phyloP scores from a whole-genome alignment of 1,140 invertebrate genomes.

The Radopholus similis region DNA sequence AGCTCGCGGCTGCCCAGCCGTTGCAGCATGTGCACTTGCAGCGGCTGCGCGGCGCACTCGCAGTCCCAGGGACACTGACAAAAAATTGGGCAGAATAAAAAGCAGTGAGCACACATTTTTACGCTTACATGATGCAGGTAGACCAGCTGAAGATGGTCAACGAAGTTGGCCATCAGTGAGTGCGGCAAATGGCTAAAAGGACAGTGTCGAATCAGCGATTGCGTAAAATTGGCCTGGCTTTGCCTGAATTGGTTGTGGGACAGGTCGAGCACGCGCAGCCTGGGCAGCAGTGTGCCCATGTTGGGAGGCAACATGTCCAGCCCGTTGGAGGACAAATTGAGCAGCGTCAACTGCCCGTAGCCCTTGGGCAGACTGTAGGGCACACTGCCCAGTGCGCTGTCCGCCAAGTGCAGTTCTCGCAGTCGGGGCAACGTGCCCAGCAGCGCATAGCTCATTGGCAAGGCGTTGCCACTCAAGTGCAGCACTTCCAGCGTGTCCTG shows the following conservation, averaged over 20 bases:
- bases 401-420: constrained; percentile 45
- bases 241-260: constrained; percentile 44
- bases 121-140: constrained; percentile 24
- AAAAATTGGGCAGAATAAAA: background rate
- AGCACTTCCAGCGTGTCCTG: constrained; percentile 39
- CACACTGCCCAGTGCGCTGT: constrained; percentile 43
- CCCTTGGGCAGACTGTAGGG: constrained; percentile 35
- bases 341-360: constrained; percentile 34
- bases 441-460: background rate
- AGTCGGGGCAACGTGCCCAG: constrained; percentile 33
- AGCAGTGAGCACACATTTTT: background rate
- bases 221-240: too few relatives aligned
- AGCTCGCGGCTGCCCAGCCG: constrained; percentile 10
- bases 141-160: constrained; percentile 13
- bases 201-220: background rate
- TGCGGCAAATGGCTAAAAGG: constrained; percentile 17
- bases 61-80: constrained; percentile 53
- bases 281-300: constrained; percentile 23
- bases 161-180: constrained; percentile 8
- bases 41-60: constrained; percentile 44
- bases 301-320: constrained; percentile 30
- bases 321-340: constrained; percentile 36
- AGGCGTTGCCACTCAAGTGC: constrained; percentile 45
- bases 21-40: constrained; percentile 50
- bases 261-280: constrained; percentile 39